phyloP scores from a whole-genome alignment of 2,113 vertebrate genomes.

The Nipponia nippon region DNA sequence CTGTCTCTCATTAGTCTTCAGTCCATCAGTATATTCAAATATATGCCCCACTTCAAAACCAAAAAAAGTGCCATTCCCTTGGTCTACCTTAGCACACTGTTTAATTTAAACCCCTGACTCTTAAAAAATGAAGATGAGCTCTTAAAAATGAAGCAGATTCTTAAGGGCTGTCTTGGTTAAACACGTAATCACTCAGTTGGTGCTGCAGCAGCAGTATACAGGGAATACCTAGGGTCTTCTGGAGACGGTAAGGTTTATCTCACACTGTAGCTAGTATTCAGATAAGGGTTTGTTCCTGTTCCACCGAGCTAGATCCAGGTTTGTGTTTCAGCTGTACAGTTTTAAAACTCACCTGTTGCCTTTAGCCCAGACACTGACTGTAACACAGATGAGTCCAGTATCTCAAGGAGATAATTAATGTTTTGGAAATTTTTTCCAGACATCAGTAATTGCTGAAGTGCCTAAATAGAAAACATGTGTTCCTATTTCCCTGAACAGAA shows the following conservation, averaged over 20 bases:
- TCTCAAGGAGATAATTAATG: neutral
- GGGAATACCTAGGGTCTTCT: no score
- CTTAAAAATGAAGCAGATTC: neutral
- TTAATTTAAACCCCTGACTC: neutral
- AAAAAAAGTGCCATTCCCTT: neutral
- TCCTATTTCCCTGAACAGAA: neutral
- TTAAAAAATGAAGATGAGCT: neutral
- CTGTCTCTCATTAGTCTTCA: neutral
- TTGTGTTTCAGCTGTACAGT: neutral
- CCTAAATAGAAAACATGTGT: neutral
- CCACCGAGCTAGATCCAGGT: rapidly evolving
- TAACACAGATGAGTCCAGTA: neutral
- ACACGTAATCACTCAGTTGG: rapidly evolving
- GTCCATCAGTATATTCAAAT: neutral
- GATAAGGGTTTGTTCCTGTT: neutral
- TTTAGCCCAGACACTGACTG: neutral
- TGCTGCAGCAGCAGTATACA: neutral
- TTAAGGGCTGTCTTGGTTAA: neutral
- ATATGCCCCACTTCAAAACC: neutral
- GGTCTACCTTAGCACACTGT: neutral
- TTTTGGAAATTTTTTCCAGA: neutral
- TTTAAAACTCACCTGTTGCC: neutral
- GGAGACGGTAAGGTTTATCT: neutral
- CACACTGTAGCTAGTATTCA: rapidly evolving
- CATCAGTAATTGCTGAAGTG: neutral